Conservation (phyloP, 2,797 vertebrate species). For the Sylvilagus floridanus region DNA sequence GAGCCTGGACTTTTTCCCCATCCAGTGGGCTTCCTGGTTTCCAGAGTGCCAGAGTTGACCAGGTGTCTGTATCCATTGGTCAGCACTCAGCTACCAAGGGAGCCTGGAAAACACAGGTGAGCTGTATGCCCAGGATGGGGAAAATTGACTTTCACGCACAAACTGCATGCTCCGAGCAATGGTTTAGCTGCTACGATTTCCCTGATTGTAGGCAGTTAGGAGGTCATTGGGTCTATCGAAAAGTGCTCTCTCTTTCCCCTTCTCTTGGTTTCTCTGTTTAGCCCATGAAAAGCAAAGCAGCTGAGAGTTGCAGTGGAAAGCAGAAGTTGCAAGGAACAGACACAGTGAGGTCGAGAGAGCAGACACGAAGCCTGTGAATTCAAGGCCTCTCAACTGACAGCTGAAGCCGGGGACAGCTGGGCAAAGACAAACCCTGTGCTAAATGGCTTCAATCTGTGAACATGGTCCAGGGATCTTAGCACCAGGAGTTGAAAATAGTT, state of each 20-base stretch:
- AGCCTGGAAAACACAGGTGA: neutral
- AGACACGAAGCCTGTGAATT: neutral
- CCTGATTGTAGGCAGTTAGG: neutral
- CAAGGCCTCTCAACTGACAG: conserved; percentile 21
- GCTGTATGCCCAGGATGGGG: neutral
- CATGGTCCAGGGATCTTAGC: conserved; percentile 78
- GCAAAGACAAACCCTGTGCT: conserved; percentile 38
- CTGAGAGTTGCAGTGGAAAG: neutral
- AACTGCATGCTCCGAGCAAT: neutral
- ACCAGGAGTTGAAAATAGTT: conserved; percentile 78
- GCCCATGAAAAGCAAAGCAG: conserved; percentile 20
- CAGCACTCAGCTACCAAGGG: neutral
- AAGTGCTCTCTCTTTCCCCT: neutral
- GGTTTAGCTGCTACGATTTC: neutral
- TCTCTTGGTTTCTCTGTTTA: neutral
- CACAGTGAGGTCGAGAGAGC: neutral
- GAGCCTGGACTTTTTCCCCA: neutral
- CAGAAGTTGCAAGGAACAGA: neutral
- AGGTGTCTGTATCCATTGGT: neutral
- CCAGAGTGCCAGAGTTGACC: neutral
- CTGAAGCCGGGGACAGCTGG: conserved; percentile 73
- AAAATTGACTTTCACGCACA: neutral
- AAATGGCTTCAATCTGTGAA: conserved; percentile 81
- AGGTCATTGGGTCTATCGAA: neutral
- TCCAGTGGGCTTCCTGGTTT: neutral